phyloP scores from a whole-genome alignment of 1,140 invertebrate genomes.

The Pogonus chalceus region DNA sequence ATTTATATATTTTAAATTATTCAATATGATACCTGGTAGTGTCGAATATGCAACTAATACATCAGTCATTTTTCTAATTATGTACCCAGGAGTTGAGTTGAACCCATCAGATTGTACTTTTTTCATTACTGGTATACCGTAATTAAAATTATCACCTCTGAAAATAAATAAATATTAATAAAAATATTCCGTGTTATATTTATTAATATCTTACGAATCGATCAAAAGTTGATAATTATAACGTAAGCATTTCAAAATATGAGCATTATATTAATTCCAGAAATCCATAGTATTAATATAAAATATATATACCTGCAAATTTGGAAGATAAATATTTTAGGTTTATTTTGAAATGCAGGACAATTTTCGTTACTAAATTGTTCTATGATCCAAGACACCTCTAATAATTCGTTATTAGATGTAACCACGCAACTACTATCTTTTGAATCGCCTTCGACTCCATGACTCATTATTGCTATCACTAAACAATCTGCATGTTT shows the following conservation, averaged over 20 bases:
- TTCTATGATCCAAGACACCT: constrained; percentile 41
- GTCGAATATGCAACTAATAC: constrained; percentile 57
- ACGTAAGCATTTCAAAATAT: too few species aligned
- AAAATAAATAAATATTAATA: constrained; percentile 12
- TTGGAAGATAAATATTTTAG: constrained; percentile 73
- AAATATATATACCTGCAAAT: constrained; percentile 58
- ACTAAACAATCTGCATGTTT: constrained; percentile 41
- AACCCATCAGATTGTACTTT: constrained; percentile 10
- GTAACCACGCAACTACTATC: constrained; percentile 32
- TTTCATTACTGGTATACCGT: constrained; percentile 13
- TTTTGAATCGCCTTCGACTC: constrained; percentile 27
- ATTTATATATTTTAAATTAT: neutral
- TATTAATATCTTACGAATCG: too few species aligned
- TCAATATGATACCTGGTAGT: constrained; percentile 36
- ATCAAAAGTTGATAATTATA: too few species aligned
- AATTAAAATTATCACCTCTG: constrained; percentile 25
- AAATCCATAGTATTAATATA: too few species aligned
- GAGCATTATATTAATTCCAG: too few species aligned
- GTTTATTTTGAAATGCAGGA: constrained; percentile 48
- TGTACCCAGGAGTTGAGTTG: constrained; percentile 10
- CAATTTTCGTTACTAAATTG: constrained; percentile 52
- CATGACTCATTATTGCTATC: constrained; percentile 50
- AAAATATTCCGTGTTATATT: constrained; percentile 1
- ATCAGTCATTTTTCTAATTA: constrained; percentile 44
- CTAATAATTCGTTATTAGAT: constrained; percentile 36